Percentiles rank a stretch among this genome's conserved stretches.
Evolutionary conservation across 2,797 vertebrate genomes (phyloP).

Genomic region (Leptatherina wallacei): DNA sequence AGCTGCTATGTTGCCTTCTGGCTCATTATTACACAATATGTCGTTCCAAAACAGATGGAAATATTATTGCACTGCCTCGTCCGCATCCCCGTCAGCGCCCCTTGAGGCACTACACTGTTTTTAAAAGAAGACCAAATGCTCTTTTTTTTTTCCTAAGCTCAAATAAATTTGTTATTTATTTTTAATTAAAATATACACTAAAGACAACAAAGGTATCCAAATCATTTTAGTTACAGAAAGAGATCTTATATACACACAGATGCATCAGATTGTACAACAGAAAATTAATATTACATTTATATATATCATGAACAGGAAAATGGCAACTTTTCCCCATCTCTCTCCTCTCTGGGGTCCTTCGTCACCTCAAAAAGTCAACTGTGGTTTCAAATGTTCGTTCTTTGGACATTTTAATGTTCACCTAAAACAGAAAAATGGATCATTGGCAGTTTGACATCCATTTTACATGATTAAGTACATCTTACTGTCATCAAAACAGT

Average conservation of each 20-base stretch:
- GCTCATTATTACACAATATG: not conserved
- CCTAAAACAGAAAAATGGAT: not conserved
- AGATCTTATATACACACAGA: constrained; percentile 76
- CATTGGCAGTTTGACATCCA: constrained; percentile 26
- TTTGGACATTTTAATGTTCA: constrained; percentile 5
- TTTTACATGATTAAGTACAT: constrained; percentile 8
- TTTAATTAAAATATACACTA: constrained; percentile 85
- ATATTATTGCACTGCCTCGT: not conserved
- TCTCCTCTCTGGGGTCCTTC: constrained; percentile 9
- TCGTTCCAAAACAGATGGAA: not conserved
- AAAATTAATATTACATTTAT: constrained; percentile 46
- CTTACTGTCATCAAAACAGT: not conserved
- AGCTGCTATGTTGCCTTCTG: not conserved
- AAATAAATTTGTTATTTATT: constrained; percentile 82
- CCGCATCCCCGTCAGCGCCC: not conserved
- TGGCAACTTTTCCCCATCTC: constrained; percentile 25
- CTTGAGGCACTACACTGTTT: not conserved
- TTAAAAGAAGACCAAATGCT: constrained; percentile 6
- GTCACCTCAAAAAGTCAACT: not conserved
- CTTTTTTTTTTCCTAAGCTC: constrained; percentile 54
- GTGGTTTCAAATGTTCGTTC: constrained; percentile 3
- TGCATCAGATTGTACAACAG: constrained; percentile 65
- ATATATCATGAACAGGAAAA: constrained; percentile 53
- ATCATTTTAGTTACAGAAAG: constrained; percentile 76
- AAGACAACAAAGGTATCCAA: constrained; percentile 74